Conservation (phyloP, 2,113 vertebrate species). For the Felis chaus region DNA sequence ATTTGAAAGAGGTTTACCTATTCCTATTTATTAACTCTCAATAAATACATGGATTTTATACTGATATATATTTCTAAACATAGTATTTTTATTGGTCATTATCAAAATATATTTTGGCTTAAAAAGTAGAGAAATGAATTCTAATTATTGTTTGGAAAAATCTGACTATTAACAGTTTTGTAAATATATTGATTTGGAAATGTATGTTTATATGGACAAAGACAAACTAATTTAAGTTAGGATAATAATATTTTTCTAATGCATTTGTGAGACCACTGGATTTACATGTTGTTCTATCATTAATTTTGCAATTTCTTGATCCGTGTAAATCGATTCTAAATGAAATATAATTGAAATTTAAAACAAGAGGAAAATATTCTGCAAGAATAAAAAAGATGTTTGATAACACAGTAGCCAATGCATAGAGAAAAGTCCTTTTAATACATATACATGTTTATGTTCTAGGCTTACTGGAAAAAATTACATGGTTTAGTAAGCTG, state of each 20-base stretch:
- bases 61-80: not conserved
- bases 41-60: not conserved
- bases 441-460: conserved; percentile 70
- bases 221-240: not conserved
- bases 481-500: conserved; percentile 82
- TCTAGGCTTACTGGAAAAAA: conserved; percentile 79
- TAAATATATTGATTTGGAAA: not conserved
- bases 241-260: not conserved
- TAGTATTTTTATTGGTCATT: not conserved
- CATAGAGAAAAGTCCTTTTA: conserved; percentile 67
- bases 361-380: conserved; percentile 38
- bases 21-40: not conserved
- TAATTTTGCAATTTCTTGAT: conserved; percentile 56
- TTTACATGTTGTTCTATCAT: conserved; percentile 40
- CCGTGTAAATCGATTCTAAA: conserved; percentile 11
- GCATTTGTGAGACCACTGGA: conserved; percentile 34
- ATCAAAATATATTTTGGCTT: not conserved
- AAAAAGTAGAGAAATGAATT: not conserved
- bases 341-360: conserved; percentile 3
- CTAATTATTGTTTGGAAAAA: not conserved
- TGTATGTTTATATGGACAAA: not conserved
- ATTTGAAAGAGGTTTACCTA: not conserved
- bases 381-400: conserved; percentile 64
- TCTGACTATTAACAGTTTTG: not conserved
- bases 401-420: conserved; percentile 63